Base-by-base conservation (phyloP, 1,140 invertebrate genomes). In the Pseudoatta argentina region DNA sequence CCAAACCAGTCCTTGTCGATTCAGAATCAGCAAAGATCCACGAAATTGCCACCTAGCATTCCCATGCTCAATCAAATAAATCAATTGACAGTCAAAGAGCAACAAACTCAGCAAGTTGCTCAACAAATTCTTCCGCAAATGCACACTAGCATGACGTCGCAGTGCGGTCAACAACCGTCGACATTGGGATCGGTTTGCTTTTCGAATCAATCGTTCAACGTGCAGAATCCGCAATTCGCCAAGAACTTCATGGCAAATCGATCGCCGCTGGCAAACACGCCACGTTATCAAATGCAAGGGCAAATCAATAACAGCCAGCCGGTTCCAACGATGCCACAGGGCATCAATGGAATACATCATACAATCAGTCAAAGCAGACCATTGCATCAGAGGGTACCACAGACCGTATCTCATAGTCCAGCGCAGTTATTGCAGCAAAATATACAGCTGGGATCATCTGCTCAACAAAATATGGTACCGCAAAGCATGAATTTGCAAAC, bases 191-290 rank as follows among this genome's bases (percentile, higher is more conserved):
- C 72, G 12, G 30, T 86, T 51, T 90, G 90, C 27, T 94, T 91
- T 39, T 87, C 88, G 51, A 93, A 87, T 87, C 93, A 91, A 64
- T 76, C 92, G 1, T 94, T 94, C 27, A 94, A 89, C 16, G 92
- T 93, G 3, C 93, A 93, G 27, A 93, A 91, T 81, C 92, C 93
- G 0, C 92, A 93, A 27, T 94, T 94, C 3, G 86, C 89, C 0
- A 93, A 94, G 53, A 93, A 92, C 77, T 93, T 94, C 34, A 88
- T 93, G n/a, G 59, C 87, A 0, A 91, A 87, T 53, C 92, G 91
- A 12, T 21, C 87, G 8, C 89, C 90, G 6, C 18, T 86, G n/a
- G 64, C 63, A 30, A 91, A 87, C 44, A 16, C 90, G 2, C 64
- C 86, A 3, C 90, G 30, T 59, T 92, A 92, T 82, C 85, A 90